Evolutionary conservation across 2,888 invertebrate genomes (phyloP).

Genomic region (Orchesella flavescens): DNA sequence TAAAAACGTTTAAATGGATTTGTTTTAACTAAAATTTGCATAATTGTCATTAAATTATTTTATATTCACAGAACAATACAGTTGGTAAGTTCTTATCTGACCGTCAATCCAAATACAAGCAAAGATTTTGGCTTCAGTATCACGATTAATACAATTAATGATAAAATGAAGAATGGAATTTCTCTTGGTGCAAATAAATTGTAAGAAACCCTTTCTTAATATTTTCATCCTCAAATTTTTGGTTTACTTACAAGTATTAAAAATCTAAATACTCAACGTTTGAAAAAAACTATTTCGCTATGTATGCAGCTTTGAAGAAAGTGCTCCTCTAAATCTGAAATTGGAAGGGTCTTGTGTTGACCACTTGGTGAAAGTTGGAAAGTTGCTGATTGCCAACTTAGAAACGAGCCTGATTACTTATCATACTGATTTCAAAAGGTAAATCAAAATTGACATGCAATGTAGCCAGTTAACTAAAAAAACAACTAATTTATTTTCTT

Average conservation of each 20-base stretch:
- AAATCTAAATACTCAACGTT: no score
- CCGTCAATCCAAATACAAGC: conserved; percentile 44
- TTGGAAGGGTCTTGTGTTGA: conserved; percentile 79
- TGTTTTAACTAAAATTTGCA: no score
- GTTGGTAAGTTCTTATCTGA: conserved; percentile 64
- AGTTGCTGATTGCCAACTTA: conserved; percentile 85
- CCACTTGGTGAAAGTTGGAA: conserved; percentile 87
- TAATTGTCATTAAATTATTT: no score
- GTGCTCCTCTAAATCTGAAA: conserved; percentile 62
- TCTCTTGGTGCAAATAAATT: conserved; percentile 70
- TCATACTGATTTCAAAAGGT: conserved; percentile 89
- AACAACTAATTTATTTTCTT: conserved; percentile 28
- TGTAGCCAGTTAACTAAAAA: no score
- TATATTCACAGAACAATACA: no score
- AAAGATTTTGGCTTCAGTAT: conserved; percentile 63
- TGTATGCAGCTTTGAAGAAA: conserved; percentile 67
- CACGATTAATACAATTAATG: conserved; percentile 67
- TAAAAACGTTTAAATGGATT: no score
- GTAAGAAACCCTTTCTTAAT: conserved; percentile 41
- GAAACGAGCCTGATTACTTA: conserved; percentile 87
- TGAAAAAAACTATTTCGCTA: not conserved
- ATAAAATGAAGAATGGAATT: conserved; percentile 69
- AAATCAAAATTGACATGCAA: conserved; percentile 66
- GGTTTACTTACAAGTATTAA: no score
- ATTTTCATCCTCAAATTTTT: no score